Evolutionary conservation across 2,888 invertebrate species (phyloP).

Genomic region (Tipula vernalis): DNA sequence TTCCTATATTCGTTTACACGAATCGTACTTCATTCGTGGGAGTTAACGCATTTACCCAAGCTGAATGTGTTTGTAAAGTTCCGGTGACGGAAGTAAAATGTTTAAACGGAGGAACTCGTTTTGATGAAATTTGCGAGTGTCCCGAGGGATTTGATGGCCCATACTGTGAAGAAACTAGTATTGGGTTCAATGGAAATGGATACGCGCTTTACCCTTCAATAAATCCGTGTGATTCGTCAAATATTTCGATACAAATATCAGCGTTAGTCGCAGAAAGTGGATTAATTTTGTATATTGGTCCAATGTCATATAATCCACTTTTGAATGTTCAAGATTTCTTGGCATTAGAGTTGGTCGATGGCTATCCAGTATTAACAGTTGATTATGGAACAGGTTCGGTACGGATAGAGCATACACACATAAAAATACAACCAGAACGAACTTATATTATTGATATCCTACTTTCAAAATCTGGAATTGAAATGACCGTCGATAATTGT

Average conservation of each 20-base stretch:
- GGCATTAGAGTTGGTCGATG: constrained; percentile 71
- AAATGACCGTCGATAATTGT: constrained; percentile 68
- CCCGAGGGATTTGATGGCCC: constrained; percentile 69
- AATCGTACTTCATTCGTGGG: constrained; percentile 92
- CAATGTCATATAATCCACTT: constrained; percentile 50
- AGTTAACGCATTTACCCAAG: constrained; percentile 70
- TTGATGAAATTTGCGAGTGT: constrained; percentile 65
- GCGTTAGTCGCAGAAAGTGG: constrained; percentile 59
- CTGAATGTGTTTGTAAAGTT: constrained; percentile 55
- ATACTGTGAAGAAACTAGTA: constrained; percentile 76
- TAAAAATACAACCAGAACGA: constrained; percentile 68
- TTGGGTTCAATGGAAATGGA: constrained; percentile 81
- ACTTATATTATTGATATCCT: constrained; percentile 79
- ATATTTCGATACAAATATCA: constrained; percentile 67
- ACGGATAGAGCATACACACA: constrained; percentile 52
- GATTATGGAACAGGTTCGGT: constrained; percentile 80
- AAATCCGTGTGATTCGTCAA: constrained; percentile 73
- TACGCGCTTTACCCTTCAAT: constrained; percentile 88
- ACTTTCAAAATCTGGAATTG: constrained; percentile 48
- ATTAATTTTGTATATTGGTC: constrained; percentile 84
- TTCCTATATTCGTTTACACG: constrained; percentile 75
- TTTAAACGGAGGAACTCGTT: constrained; percentile 60
- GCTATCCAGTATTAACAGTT: constrained; percentile 69
- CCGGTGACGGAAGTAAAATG: constrained; percentile 40
- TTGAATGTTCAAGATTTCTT: constrained; percentile 73